Evolutionary conservation across 2,113 vertebrate species (phyloP).

Genomic region (Limnothrissa miodon): DNA sequence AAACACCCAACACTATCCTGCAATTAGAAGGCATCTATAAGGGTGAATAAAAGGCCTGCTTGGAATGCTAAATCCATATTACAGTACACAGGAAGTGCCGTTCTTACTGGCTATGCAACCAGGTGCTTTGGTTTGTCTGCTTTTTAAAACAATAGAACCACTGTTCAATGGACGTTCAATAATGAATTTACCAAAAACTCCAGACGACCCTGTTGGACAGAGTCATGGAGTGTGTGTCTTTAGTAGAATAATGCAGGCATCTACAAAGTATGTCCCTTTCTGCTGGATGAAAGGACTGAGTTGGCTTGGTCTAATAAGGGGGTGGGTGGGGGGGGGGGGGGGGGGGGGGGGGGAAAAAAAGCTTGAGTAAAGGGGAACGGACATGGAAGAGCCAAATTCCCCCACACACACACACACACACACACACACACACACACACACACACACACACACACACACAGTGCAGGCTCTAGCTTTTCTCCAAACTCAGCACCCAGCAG

Average conservation of each 20-base stretch:
- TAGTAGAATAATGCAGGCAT: background rate
- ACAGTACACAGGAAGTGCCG: background rate
- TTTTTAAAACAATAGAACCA: background rate
- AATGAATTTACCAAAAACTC: background rate
- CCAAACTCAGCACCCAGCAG: background rate
- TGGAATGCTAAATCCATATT: background rate
- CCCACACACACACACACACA: conserved; percentile 19
- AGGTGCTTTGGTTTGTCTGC: too few relatives aligned
- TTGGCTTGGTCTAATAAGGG: conserved; percentile 23
- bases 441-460: background rate
- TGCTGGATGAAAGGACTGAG: conserved; percentile 6
- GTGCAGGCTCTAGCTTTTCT: background rate
- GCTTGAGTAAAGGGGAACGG: conserved; percentile 47
- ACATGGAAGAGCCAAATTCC: conserved; percentile 31
- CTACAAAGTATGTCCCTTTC: background rate
- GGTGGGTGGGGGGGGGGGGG: conserved; percentile 32
- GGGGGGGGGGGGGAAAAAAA: conserved; percentile 39
- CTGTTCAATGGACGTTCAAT: background rate
- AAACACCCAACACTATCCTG: background rate
- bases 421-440: background rate
- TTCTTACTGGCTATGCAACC: background rate
- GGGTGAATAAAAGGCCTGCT: background rate
- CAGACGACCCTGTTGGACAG: background rate
- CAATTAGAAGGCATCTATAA: background rate
- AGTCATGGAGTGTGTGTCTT: background rate